Evolutionary conservation across 92 coral and sea anemone genomes (phyloP).

Genomic region (Porites lobata): DNA sequence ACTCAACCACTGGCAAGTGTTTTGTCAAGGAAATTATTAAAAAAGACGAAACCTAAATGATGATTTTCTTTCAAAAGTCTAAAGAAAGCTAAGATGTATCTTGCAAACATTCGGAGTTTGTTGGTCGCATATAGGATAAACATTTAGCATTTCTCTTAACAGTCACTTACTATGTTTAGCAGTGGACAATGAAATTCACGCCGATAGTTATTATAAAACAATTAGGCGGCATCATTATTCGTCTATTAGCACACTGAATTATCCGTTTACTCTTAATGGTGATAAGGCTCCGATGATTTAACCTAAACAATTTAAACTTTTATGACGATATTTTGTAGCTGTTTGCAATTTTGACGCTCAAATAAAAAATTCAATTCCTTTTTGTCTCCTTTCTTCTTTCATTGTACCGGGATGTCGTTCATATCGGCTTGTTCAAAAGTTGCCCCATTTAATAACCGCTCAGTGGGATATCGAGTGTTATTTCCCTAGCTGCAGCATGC

Average conservation of each 20-base stretch:
- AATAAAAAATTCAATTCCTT: neutral
- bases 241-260: slow-evolving; percentile 46
- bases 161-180: slow-evolving; percentile 29
- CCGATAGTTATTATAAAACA: slow-evolving; percentile 58
- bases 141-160: neutral
- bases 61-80: neutral
- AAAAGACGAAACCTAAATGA: neutral
- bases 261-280: slow-evolving; percentile 34
- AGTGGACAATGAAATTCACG: slow-evolving; percentile 48
- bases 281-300: slow-evolving; percentile 3
- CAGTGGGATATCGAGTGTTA: slow-evolving; percentile 46
- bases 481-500: slow-evolving; percentile 30
- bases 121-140: neutral
- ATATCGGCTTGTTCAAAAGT: slow-evolving; percentile 58
- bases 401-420: slow-evolving; percentile 20
- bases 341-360: neutral
- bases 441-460: slow-evolving; percentile 52
- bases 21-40: slow-evolving; percentile 1
- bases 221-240: slow-evolving; percentile 41
- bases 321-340: neutral
- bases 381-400: neutral
- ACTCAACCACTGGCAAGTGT: slow-evolving; percentile 25
- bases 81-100: neutral
- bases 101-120: neutral
- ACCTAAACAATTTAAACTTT: slow-evolving; percentile 22